Conservation (phyloP, 2,797 vertebrate species). For the Rhyacichthys aspro region DNA sequence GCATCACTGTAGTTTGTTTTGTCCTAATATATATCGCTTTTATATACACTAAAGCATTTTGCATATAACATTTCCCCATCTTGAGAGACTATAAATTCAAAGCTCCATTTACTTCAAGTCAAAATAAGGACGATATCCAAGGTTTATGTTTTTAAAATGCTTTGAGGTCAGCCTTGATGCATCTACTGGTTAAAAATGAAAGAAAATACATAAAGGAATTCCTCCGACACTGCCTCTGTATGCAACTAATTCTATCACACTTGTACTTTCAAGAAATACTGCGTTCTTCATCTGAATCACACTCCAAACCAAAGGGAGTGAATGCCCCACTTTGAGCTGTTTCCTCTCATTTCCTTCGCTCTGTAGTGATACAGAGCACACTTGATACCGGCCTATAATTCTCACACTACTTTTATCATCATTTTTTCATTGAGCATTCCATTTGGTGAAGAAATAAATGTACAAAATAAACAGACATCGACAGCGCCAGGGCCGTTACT, state of each 20-base stretch:
- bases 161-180: no score
- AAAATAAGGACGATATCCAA: no score
- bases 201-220: no score
- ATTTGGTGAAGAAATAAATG: constrained; percentile 12
- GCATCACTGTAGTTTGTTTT: no score
- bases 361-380: constrained; percentile 12
- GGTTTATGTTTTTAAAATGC: no score
- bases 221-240: no score
- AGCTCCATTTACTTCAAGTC: no score
- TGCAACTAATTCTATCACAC: constrained; percentile 17
- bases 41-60: no score
- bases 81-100: no score
- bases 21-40: no score
- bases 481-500: background rate
- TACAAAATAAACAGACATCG: background rate
- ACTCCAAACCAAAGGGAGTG: background rate
- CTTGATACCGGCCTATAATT: constrained; percentile 8
- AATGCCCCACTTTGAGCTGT: constrained; percentile 18
- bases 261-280: constrained; percentile 2
- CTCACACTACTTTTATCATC: constrained; percentile 5
- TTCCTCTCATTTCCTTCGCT: constrained; percentile 21
- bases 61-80: no score
- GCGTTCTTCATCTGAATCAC: constrained; percentile 7
- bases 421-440: constrained; percentile 5
- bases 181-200: no score